phyloP scores from a whole-genome alignment of 2,888 invertebrate genomes.

The Drosophila parthenogenetica region DNA sequence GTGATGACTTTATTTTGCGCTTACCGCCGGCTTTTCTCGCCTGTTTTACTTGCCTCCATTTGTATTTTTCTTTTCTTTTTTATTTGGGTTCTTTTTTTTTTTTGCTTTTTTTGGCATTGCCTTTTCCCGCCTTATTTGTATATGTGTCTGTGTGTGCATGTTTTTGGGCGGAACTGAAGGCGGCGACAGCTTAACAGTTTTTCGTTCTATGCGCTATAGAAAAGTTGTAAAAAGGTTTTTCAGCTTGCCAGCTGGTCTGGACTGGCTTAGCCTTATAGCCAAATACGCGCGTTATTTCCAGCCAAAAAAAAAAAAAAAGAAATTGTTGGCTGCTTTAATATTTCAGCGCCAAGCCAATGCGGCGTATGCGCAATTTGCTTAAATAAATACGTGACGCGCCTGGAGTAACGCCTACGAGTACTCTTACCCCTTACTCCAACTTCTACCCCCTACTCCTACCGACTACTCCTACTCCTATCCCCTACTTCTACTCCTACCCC shows the following conservation, averaged over 20 bases:
- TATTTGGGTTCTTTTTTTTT: slow-evolving; percentile 21
- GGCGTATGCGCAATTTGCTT: slow-evolving; percentile 72
- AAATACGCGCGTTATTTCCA: slow-evolving; percentile 27
- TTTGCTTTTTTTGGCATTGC: slow-evolving; percentile 43
- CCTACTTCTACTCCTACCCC: neutral
- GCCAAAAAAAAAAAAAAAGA: neutral
- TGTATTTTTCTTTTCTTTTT: slow-evolving; percentile 27
- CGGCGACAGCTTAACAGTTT: slow-evolving; percentile 61
- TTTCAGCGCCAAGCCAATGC: slow-evolving; percentile 48
- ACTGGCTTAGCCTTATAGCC: neutral
- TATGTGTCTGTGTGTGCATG: slow-evolving; percentile 12
- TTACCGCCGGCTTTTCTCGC: slow-evolving; percentile 72
- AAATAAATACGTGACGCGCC: slow-evolving; percentile 68
- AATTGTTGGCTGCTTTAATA: slow-evolving; percentile 58
- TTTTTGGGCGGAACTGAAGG: slow-evolving; percentile 12
- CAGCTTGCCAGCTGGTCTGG: slow-evolving; percentile 63
- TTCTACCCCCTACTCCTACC: neutral
- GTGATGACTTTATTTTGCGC: slow-evolving; percentile 83
- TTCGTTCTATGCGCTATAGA: slow-evolving; percentile 43
- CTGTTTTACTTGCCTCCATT: slow-evolving; percentile 47
- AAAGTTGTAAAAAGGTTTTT: slow-evolving; percentile 77
- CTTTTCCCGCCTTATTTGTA: slow-evolving; percentile 58
- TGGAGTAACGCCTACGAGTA: neutral
- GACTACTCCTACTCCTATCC: neutral
- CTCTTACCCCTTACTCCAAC: no score